Percentiles rank a stretch among this genome's conserved stretches.
These are phyloP conservation scores for Brachionus calyciflorus DNA, from an alignment of 1,140 invertebrate genomes.

Conservation along the genomic window DNA sequence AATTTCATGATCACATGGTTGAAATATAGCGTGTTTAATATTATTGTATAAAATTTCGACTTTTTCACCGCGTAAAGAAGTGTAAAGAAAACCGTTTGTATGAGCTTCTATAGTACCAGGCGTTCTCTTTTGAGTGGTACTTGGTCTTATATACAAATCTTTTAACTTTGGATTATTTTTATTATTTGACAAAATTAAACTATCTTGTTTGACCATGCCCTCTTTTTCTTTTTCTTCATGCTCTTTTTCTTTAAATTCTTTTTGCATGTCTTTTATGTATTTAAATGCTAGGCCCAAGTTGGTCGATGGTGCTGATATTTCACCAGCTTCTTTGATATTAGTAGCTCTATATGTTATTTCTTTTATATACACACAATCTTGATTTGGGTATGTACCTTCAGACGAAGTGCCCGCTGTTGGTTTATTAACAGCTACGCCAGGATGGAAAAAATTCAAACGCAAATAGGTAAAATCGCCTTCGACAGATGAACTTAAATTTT, in stretches of 20 bases:
- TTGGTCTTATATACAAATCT: slow-evolving; percentile 95
- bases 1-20: slow-evolving; percentile 99
- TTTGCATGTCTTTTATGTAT: slow-evolving; percentile 98
- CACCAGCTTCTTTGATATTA: slow-evolving; percentile 95
- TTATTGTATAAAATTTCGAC: slow-evolving; percentile 99
- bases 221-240: slow-evolving; percentile 98
- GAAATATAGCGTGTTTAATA: slow-evolving; percentile 98
- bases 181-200: slow-evolving; percentile 80
- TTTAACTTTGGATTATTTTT: slow-evolving; percentile 98
- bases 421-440: slow-evolving; percentile 74
- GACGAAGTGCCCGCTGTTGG: not conserved
- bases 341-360: slow-evolving; percentile 80
- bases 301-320: slow-evolving; percentile 85
- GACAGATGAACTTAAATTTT: slow-evolving; percentile 95
- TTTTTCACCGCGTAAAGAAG: slow-evolving; percentile 94
- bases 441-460: slow-evolving; percentile 97
- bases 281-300: slow-evolving; percentile 95
- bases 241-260: slow-evolving; percentile 95
- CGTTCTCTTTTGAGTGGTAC: slow-evolving; percentile 96
- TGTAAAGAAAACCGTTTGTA: slow-evolving; percentile 94
- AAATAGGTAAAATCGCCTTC: slow-evolving; percentile 99
- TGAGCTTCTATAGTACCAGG: slow-evolving; percentile 86
- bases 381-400: slow-evolving; percentile 56
- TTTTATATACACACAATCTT: slow-evolving; percentile 63
- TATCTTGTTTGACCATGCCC: slow-evolving; percentile 93